Evolutionary conservation across 2,113 vertebrate species (phyloP).

Genomic region (Leucopsar rothschildi): DNA sequence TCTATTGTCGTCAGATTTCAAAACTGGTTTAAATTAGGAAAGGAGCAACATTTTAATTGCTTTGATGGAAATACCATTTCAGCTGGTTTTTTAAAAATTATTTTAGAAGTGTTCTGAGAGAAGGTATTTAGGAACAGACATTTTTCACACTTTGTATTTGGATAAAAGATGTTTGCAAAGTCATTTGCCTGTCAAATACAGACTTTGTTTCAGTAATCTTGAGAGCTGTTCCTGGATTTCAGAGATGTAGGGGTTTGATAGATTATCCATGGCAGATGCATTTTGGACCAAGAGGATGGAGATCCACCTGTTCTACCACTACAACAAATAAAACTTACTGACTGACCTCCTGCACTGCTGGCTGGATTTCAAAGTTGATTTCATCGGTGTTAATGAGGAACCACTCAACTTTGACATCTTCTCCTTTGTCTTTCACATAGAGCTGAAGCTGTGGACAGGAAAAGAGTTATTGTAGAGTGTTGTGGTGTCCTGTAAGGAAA

Average conservation of each 20-base stretch:
- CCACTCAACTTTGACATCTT: constrained; percentile 84
- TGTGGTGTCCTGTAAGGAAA: not conserved
- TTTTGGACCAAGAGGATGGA: not conserved
- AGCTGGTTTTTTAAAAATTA: not conserved
- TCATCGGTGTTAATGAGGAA: constrained; percentile 53
- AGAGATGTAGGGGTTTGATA: not conserved
- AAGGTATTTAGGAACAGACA: not conserved
- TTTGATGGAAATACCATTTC: not conserved
- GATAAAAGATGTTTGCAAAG: not conserved
- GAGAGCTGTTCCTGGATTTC: not conserved
- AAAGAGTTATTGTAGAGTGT: not conserved
- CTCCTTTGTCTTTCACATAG: constrained; percentile 77
- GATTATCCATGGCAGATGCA: not conserved
- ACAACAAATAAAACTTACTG: not conserved
- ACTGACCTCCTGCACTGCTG: constrained; percentile 69
- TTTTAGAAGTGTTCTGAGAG: not conserved
- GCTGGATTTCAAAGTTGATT: constrained; percentile 64
- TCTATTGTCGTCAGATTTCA: not conserved
- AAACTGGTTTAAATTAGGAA: not conserved
- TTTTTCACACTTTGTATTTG: not conserved
- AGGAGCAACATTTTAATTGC: not conserved
- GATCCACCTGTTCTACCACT: not conserved
- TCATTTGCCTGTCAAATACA: not conserved
- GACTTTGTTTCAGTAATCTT: not conserved
- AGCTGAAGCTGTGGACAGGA: constrained; percentile 81